A percentile compares a stretch with the other conserved stretches of the same genome.
These are phyloP conservation scores for Enteromius afrohamiltoni DNA, from an alignment of 2,797 vertebrate genomes.

Conservation along the genomic window DNA sequence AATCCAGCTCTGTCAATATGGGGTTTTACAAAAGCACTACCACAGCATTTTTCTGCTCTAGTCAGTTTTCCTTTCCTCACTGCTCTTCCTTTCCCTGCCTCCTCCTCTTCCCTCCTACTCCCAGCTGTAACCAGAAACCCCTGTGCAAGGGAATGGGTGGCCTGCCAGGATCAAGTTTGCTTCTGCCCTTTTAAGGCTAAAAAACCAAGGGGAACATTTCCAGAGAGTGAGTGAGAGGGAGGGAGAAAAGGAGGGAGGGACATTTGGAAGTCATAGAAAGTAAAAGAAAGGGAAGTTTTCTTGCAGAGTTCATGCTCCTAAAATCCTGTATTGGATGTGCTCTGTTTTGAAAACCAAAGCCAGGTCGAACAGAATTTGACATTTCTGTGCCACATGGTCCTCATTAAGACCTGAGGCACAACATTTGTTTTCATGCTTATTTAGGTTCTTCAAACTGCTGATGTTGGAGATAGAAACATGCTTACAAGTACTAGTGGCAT, in stretches of 20 bases:
- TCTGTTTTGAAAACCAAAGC: conserved; percentile 36
- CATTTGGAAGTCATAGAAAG: conserved; percentile 68
- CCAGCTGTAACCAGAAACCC: conserved; percentile 78
- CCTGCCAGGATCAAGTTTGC: conserved; percentile 81
- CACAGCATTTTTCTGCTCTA: conserved; percentile 71
- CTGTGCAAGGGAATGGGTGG: conserved; percentile 73
- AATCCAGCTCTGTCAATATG: conserved; percentile 64
- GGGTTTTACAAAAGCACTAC: conserved; percentile 73
- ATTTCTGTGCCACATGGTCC: conserved; percentile 11
- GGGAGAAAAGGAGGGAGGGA: conserved; percentile 61
- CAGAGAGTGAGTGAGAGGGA: conserved; percentile 61
- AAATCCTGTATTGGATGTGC: conserved; percentile 36
- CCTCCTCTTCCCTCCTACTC: conserved; percentile 56
- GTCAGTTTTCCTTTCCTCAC: conserved; percentile 48
- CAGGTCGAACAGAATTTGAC: neutral
- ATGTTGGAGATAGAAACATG: conserved; percentile 2
- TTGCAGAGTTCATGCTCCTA: conserved; percentile 35
- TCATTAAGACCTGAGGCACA: neutral
- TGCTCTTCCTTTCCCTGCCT: conserved; percentile 28
- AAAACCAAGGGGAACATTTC: conserved; percentile 79
- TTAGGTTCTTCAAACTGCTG: conserved; percentile 11
- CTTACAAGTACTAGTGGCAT: conserved; percentile 57
- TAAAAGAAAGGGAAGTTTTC: conserved; percentile 66
- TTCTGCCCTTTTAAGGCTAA: conserved; percentile 88
- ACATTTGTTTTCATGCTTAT: conserved; percentile 6